Percentiles rank a stretch among this genome's conserved stretches.
phyloP scores from a whole-genome alignment of 1,140 invertebrate species.

The Radopholus similis region DNA sequence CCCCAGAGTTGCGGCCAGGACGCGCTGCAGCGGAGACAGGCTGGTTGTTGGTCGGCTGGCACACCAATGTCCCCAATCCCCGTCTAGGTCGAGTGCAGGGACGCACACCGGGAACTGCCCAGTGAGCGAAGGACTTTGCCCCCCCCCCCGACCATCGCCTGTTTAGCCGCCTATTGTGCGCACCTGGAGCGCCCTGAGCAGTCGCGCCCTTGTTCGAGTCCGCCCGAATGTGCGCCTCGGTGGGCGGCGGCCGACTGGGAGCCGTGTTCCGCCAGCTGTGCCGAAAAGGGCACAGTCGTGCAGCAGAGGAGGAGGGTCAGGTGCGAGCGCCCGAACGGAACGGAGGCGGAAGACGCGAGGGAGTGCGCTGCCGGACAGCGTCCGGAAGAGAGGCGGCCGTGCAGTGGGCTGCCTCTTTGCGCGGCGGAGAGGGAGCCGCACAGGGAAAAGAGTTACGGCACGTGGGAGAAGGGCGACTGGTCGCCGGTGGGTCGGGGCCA shows the following conservation, averaged over 20 bases:
- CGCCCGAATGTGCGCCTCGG: not conserved
- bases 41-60: no score
- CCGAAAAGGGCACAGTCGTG: not conserved
- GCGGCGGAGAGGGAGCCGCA: no score
- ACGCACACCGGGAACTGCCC: constrained; percentile 46
- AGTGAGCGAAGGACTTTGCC: constrained; percentile 38
- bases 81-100: constrained; percentile 50
- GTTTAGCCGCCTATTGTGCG: not conserved
- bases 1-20: constrained; percentile 42
- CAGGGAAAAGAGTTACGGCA: no score
- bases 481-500: not conserved
- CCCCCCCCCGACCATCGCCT: constrained; percentile 36
- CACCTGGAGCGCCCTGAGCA: not conserved
- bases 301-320: constrained; percentile 35
- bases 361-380: constrained; percentile 43
- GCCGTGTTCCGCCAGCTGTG: constrained; percentile 32
- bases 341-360: constrained; percentile 17
- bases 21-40: constrained; percentile 36
- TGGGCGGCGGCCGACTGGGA: constrained; percentile 44
- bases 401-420: no score
- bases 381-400: not conserved
- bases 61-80: no score
- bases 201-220: constrained; percentile 6
- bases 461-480: not conserved
- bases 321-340: not conserved